phyloP scores from a whole-genome alignment of 2,797 vertebrate species.

The Merluccius polli region DNA sequence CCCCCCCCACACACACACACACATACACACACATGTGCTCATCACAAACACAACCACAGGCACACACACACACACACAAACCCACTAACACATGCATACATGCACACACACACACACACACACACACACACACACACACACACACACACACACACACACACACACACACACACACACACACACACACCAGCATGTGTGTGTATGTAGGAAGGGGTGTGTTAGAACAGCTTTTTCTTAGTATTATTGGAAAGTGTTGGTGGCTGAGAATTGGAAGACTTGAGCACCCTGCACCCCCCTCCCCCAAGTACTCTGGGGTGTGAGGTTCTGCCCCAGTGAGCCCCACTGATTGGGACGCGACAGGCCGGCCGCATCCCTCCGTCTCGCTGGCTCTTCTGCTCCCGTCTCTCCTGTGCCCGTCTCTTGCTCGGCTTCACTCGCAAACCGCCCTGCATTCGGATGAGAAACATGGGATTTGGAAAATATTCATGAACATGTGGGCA shows the following conservation, averaged over 20 bases:
- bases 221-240: constrained; percentile 63
- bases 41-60: background rate
- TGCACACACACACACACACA: background rate
- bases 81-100: too few relatives aligned
- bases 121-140: background rate
- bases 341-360: constrained; percentile 74
- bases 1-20: background rate
- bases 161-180: constrained; percentile 1
- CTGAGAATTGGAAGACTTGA: constrained; percentile 65
- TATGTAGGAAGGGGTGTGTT: constrained; percentile 43
- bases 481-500: constrained; percentile 54
- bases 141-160: constrained; percentile 12
- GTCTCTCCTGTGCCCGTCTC: too few relatives aligned
- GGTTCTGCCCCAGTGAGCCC: constrained; percentile 72
- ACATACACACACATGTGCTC: constrained; percentile 2
- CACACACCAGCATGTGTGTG: constrained; percentile 25
- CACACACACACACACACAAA: constrained; percentile 21
- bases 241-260: constrained; percentile 66
- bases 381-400: constrained; percentile 17
- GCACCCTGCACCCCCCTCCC: constrained; percentile 37
- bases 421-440: background rate
- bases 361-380: constrained; percentile 48
- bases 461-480: constrained; percentile 54
- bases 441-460: constrained; percentile 40
- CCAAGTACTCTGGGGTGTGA: constrained; percentile 69